A percentile compares a stretch with the other conserved stretches of the same genome.
These are phyloP conservation scores for Eremobia ochroleuca DNA, from an alignment of 2,888 invertebrate genomes.

Conservation along the genomic window DNA sequence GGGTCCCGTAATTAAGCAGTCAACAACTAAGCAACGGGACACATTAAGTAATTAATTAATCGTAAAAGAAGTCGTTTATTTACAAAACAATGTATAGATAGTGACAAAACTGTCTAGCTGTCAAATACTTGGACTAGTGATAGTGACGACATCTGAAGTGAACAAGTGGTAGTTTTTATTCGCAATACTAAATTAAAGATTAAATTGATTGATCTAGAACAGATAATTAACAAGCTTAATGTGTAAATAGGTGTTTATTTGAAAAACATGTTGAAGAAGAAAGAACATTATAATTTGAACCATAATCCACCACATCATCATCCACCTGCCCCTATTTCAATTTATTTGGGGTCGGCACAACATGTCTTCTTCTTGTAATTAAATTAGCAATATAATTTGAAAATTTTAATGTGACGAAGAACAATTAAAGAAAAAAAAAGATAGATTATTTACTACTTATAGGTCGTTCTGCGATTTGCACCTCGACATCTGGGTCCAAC, in stretches of 20 bases:
- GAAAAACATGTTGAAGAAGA: not conserved
- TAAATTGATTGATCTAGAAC: no score
- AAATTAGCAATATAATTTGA: not conserved
- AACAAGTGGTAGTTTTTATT: not conserved
- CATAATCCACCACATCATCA: not conserved
- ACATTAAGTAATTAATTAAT: no score
- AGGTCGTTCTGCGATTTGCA: conserved; percentile 65
- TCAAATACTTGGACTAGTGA: no score
- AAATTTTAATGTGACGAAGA: not conserved
- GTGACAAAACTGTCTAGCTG: no score
- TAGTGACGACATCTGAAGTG: no score
- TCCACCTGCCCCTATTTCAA: not conserved
- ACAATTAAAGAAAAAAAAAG: not conserved
- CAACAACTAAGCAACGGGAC: no score
- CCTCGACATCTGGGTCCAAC: conserved; percentile 80
- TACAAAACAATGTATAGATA: no score
- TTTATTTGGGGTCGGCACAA: not conserved
- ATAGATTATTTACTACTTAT: conserved; percentile 65
- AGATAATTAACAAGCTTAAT: no score
- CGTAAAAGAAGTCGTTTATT: no score
- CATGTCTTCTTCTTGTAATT: not conserved
- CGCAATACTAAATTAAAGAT: no score
- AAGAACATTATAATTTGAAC: not conserved
- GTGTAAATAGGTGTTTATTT: no score
- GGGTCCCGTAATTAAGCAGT: no score